These are phyloP conservation scores for Apamea epomidion DNA, from an alignment of 2,888 invertebrate species.

Conservation along the genomic window DNA sequence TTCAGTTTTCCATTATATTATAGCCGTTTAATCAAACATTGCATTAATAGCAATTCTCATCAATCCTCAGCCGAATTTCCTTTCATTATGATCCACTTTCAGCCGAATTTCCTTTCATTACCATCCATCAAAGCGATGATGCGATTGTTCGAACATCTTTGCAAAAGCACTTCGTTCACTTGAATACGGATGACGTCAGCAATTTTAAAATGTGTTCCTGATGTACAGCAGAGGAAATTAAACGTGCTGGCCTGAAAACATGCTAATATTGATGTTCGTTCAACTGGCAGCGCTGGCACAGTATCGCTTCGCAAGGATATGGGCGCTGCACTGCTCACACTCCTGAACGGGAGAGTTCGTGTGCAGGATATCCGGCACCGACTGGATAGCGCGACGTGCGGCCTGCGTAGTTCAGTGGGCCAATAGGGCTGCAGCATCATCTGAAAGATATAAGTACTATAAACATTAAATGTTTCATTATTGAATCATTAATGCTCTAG, in stretches of 20 bases:
- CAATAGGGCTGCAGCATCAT: constrained; percentile 27
- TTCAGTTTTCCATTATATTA: neutral
- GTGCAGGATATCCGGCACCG: constrained; percentile 47
- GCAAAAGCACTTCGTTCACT: constrained; percentile 45
- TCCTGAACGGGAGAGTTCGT: constrained; percentile 42
- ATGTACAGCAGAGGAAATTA: constrained; percentile 40
- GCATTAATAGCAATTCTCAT: neutral
- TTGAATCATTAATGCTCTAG: neutral
- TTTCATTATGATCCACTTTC: constrained; percentile 14
- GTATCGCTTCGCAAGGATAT: constrained; percentile 37
- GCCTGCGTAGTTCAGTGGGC: constrained; percentile 29
- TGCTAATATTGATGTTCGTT: constrained; percentile 1
- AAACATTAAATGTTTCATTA: neutral
- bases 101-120: constrained; percentile 17
- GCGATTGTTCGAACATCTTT: constrained; percentile 24
- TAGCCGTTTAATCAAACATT: neutral
- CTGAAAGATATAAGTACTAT: neutral
- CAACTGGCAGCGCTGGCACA: neutral
- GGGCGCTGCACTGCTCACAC: constrained; percentile 11
- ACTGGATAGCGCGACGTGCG: constrained; percentile 25
- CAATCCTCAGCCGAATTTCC: neutral
- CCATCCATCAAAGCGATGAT: constrained; percentile 19
- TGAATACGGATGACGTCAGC: constrained; percentile 38
- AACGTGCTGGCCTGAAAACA: neutral
- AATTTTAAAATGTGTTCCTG: constrained; percentile 23